A percentile compares a stretch with the other conserved stretches of the same genome.
Conservation (phyloP, 2,888 invertebrate genomes). For the Sesia apiformis region DNA sequence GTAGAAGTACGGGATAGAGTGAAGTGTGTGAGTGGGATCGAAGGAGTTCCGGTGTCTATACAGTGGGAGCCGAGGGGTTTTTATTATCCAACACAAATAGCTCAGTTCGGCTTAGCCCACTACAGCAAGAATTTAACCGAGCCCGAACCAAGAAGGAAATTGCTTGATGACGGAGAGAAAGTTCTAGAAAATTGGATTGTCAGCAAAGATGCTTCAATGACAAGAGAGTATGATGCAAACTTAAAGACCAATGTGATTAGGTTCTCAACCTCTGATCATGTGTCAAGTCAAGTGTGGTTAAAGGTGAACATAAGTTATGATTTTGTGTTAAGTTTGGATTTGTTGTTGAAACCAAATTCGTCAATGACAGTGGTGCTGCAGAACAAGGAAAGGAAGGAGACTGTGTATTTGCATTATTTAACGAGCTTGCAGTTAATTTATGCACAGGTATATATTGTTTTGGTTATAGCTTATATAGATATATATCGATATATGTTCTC, state of each 20-base stretch:
- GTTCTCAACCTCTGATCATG: conserved; percentile 82
- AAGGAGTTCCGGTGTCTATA: conserved; percentile 96
- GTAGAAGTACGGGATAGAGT: conserved; percentile 97
- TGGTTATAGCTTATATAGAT: conserved; percentile 19
- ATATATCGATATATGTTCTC: too few species aligned
- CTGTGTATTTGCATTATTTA: conserved; percentile 88
- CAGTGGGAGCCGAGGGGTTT: conserved; percentile 98
- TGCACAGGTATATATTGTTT: conserved; percentile 69
- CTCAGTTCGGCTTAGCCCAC: conserved; percentile 97
- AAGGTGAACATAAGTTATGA: conserved; percentile 72
- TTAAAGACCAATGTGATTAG: conserved; percentile 78
- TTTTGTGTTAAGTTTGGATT: conserved; percentile 83
- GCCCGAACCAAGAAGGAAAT: conserved; percentile 81
- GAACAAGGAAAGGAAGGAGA: conserved; percentile 82
- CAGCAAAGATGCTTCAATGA: conserved; percentile 79
- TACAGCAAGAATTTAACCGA: conserved; percentile 96
- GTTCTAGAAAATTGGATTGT: conserved; percentile 81
- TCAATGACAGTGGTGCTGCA: conserved; percentile 87
- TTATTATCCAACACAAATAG: conserved; percentile 98
- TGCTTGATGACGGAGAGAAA: conserved; percentile 84
- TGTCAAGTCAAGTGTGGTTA: conserved; percentile 79
- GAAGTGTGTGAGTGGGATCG: conserved; percentile 94
- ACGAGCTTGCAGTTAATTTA: conserved; percentile 82
- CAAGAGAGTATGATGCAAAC: conserved; percentile 75
- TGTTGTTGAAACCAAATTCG: conserved; percentile 84